Evolutionary conservation across 2,113 vertebrate genomes (phyloP).

Genomic region (Ramphastos sulfuratus): DNA sequence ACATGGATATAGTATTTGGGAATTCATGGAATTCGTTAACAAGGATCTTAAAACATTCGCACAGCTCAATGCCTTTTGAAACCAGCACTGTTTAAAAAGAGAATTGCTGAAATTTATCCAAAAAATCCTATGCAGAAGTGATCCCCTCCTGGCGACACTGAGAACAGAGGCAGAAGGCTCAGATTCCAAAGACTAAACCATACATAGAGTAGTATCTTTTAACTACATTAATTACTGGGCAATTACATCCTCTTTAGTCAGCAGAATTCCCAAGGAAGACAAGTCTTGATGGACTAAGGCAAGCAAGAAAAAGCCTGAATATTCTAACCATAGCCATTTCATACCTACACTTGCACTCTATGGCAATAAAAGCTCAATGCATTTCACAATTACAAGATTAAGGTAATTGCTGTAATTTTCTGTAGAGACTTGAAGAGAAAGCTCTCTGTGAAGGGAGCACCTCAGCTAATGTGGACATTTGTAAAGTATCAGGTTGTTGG

Average conservation of each 20-base stretch:
- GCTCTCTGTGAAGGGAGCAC: neutral
- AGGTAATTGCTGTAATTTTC: neutral
- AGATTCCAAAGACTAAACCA: neutral
- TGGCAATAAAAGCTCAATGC: neutral
- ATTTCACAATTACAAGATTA: neutral
- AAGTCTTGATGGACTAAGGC: neutral
- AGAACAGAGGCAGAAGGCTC: neutral
- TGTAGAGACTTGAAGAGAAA: neutral
- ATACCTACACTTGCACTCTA: neutral
- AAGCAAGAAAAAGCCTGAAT: neutral
- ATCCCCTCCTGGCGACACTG: slow-evolving; percentile 18
- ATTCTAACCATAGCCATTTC: neutral
- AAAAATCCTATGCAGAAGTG: slow-evolving; percentile 38
- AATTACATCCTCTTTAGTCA: slow-evolving; percentile 32
- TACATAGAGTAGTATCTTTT: neutral
- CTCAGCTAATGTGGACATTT: neutral
- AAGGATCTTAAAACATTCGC: neutral
- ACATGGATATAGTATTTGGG: neutral
- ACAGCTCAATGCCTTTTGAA: slow-evolving; percentile 21
- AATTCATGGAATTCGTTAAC: neutral
- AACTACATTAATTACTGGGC: slow-evolving; percentile 4
- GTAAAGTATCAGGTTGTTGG: neutral
- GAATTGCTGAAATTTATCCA: slow-evolving; percentile 12
- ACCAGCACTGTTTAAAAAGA: slow-evolving; percentile 2
- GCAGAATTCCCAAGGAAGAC: neutral